Evolutionary conservation across 2,113 vertebrate genomes (phyloP).

Genomic region (Pyrgilauda ruficollis): DNA sequence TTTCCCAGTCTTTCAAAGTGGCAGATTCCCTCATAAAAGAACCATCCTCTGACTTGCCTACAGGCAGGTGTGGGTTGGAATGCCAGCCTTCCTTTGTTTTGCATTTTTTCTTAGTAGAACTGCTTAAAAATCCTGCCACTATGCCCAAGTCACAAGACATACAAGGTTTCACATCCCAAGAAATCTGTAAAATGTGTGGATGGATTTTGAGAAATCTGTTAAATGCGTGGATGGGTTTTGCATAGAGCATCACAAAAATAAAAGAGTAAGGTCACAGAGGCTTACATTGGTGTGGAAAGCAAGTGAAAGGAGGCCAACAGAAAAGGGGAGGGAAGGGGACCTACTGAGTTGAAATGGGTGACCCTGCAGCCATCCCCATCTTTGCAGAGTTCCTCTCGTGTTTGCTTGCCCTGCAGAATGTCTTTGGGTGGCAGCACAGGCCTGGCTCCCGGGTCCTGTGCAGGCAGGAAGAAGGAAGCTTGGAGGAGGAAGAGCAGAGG

Average conservation of each 20-base stretch:
- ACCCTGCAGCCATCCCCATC: not conserved
- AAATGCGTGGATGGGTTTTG: not conserved
- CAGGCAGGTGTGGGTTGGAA: not conserved
- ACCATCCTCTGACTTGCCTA: not conserved
- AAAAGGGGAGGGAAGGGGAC: not conserved
- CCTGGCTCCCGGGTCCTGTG: not conserved
- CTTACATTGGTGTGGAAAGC: not conserved
- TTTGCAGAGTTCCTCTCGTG: not conserved
- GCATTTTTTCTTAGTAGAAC: not conserved
- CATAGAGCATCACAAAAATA: not conserved
- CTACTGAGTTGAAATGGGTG: not conserved
- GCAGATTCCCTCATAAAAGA: not conserved
- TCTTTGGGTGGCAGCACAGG: not conserved
- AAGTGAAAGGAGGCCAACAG: not conserved
- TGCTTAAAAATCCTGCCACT: not conserved
- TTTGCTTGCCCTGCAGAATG: not conserved
- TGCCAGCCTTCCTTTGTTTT: not conserved
- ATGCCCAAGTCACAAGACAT: not conserved
- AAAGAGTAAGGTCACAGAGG: not conserved
- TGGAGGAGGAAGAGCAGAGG: not conserved
- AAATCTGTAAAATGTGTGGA: not conserved
- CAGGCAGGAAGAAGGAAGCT: not conserved
- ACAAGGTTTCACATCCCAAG: not conserved
- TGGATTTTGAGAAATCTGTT: not conserved
- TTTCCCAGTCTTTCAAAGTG: not conserved